A percentile compares a stretch with the other conserved stretches of the same genome.
Evolutionary conservation across 2,797 vertebrate species (phyloP).

Genomic region (Fistularia commersonii): DNA sequence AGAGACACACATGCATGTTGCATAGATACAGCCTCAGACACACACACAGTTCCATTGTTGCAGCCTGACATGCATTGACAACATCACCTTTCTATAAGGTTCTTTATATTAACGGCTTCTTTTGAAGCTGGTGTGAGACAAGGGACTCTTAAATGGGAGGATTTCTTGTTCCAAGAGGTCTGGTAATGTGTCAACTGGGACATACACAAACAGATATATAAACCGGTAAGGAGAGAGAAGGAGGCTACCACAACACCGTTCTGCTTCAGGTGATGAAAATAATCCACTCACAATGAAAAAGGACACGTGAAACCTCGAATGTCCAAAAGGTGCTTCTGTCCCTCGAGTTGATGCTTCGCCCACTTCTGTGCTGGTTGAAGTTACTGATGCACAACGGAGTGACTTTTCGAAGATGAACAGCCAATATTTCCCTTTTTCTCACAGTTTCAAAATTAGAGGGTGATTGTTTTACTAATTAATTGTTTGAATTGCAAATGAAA

Average conservation of each 20-base stretch:
- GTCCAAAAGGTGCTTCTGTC: neutral
- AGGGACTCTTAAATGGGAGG: constrained; percentile 27
- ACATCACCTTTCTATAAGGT: constrained; percentile 29
- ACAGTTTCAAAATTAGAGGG: too few species aligned
- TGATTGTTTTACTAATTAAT: too few species aligned
- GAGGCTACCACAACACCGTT: neutral
- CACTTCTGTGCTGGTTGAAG: too few species aligned
- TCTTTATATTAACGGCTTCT: constrained; percentile 8
- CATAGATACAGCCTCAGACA: constrained; percentile 11
- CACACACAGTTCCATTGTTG: constrained; percentile 18
- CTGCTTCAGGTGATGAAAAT: constrained; percentile 24
- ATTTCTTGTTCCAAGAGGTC: constrained; percentile 31
- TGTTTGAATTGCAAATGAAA: too few species aligned
- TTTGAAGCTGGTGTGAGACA: constrained; percentile 9
- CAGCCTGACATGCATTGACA: constrained; percentile 15
- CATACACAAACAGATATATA: too few species aligned
- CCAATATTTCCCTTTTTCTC: too few species aligned
- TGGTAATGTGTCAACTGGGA: constrained; percentile 1
- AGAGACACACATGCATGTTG: constrained; percentile 18
- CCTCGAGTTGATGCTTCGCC: too few species aligned
- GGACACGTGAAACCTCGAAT: neutral
- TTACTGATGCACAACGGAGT: too few species aligned
- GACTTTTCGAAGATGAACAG: too few species aligned
- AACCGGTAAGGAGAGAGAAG: neutral
- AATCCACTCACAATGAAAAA: constrained; percentile 2